These are phyloP conservation scores for Calidris pugnax DNA, from an alignment of 2,113 vertebrate genomes.

Conservation along the genomic window DNA sequence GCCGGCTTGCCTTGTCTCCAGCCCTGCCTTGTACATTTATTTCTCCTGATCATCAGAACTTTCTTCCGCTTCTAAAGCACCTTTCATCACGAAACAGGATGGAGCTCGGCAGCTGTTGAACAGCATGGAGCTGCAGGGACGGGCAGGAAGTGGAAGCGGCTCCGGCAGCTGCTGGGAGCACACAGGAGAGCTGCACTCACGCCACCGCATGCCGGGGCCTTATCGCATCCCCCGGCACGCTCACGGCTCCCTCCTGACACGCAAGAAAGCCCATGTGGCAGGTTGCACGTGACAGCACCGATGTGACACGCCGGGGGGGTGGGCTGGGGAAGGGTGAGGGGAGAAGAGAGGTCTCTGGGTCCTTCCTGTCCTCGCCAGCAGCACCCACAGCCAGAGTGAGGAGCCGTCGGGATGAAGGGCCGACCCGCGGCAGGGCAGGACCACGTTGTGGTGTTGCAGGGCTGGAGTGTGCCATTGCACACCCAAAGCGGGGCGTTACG, in stretches of 20 bases:
- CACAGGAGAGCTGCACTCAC: background rate
- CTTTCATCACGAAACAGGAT: constrained; percentile 45
- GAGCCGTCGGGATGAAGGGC: rapidly evolving
- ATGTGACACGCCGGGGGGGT: background rate
- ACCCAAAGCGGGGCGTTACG: background rate
- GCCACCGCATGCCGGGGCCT: background rate
- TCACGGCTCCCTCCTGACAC: background rate
- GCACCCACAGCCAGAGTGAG: background rate
- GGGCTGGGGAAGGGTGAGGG: background rate
- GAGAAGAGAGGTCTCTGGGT: background rate
- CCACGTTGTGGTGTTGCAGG: background rate
- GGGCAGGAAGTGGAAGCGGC: constrained; percentile 31
- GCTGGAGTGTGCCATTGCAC: background rate
- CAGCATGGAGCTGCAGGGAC: background rate
- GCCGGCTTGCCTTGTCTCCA: background rate
- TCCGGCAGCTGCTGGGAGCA: background rate
- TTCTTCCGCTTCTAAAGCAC: constrained; percentile 16
- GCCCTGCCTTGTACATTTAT: background rate
- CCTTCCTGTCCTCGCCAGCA: background rate
- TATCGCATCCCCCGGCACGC: background rate
- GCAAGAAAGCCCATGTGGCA: background rate
- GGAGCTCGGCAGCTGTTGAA: constrained; percentile 20
- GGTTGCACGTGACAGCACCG: background rate
- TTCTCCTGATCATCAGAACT: background rate
- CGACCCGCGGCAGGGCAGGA: background rate